Percentiles rank a stretch among this genome's conserved stretches.
phyloP scores from a whole-genome alignment of 2,888 invertebrate species.

The Zootermopsis nevadensis region DNA sequence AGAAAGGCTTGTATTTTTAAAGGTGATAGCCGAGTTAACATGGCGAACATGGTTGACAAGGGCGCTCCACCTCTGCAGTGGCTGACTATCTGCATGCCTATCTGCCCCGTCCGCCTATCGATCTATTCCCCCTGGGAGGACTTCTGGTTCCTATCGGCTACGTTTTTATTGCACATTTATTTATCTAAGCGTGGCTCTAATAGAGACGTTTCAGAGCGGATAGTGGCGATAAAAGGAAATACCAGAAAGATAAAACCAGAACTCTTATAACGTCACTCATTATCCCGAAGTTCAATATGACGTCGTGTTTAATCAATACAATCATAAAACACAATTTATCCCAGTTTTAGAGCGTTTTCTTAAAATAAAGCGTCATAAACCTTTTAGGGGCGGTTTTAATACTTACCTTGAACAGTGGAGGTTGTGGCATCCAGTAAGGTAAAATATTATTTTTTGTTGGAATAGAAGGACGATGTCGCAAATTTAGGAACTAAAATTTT shows the following conservation, averaged over 20 bases:
- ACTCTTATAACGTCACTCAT: background rate
- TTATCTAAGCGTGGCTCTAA: background rate
- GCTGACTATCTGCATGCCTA: too few relatives aligned
- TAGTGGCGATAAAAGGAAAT: background rate
- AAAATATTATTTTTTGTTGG: background rate
- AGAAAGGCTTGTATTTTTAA: too few relatives aligned
- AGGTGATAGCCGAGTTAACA: too few relatives aligned
- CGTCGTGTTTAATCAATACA: background rate
- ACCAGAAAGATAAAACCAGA: background rate
- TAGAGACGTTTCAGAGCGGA: background rate
- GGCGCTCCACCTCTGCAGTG: too few relatives aligned
- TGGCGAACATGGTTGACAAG: too few relatives aligned
- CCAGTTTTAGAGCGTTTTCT: background rate
- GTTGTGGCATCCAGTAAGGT: background rate
- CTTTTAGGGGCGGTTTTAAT: background rate
- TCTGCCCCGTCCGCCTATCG: too few relatives aligned
- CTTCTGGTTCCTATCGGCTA: background rate
- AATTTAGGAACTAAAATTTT: background rate
- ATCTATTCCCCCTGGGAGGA: too few relatives aligned
- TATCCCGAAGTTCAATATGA: conserved; percentile 2
- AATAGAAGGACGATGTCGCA: background rate
- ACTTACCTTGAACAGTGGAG: background rate
- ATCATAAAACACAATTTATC: background rate
- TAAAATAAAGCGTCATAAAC: conserved; percentile 2
- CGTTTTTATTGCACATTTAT: background rate